Conservation (phyloP, 1,140 invertebrate genomes). For the Drosophila rufa region DNA sequence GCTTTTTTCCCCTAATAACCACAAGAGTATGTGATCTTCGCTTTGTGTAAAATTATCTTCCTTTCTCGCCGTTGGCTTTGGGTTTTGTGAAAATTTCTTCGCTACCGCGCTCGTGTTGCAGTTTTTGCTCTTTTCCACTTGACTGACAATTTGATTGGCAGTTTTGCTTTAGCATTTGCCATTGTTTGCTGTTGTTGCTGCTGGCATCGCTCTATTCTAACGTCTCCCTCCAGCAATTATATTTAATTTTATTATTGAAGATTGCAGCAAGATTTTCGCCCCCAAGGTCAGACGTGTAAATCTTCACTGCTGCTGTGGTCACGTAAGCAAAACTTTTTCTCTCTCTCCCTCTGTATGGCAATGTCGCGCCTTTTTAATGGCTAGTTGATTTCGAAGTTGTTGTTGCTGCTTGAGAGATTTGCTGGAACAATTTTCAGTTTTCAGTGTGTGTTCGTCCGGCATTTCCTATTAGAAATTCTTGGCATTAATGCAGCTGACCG, state of each 20-base stretch:
- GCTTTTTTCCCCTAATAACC: not conserved
- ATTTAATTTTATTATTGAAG: slow-evolving; percentile 84
- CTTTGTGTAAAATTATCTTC: not conserved
- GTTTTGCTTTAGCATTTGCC: slow-evolving; percentile 66
- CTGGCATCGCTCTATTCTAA: slow-evolving; percentile 57
- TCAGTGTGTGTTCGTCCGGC: slow-evolving; percentile 36
- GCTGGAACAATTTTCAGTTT: slow-evolving; percentile 35
- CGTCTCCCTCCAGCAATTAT: slow-evolving; percentile 70
- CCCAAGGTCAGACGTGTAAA: slow-evolving; percentile 80
- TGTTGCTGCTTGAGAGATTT: slow-evolving; percentile 29
- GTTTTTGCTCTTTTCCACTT: slow-evolving; percentile 82
- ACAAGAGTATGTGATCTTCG: not conserved
- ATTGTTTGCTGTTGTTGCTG: slow-evolving; percentile 43
- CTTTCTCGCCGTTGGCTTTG: slow-evolving; percentile 2
- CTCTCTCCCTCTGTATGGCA: slow-evolving; percentile 24
- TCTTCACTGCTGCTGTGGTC: slow-evolving; percentile 66
- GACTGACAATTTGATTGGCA: slow-evolving; percentile 83
- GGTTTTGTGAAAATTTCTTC: slow-evolving; percentile 72
- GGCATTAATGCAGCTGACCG: slow-evolving; percentile 62
- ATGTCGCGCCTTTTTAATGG: slow-evolving; percentile 71
- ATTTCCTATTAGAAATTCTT: slow-evolving; percentile 64
- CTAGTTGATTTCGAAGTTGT: slow-evolving; percentile 42
- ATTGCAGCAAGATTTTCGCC: slow-evolving; percentile 81
- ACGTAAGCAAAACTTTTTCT: slow-evolving; percentile 76
- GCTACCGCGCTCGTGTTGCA: slow-evolving; percentile 62